Evolutionary conservation across 2,797 vertebrate species (phyloP).

Genomic region (Chiropotes sagulatus): DNA sequence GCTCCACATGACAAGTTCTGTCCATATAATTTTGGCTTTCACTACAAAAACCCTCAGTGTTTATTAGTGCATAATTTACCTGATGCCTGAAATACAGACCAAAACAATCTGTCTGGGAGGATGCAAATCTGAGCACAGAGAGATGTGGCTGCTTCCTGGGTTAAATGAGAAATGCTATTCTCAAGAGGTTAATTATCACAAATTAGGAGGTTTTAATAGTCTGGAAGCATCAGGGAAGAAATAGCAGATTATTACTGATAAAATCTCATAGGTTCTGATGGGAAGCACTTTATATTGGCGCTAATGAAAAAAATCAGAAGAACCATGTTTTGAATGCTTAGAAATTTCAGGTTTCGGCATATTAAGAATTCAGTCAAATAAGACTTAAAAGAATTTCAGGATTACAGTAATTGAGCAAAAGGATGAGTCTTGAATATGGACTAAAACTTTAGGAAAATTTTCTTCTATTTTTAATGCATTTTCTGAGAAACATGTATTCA

Average conservation of each 20-base stretch:
- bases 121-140: background rate
- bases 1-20: background rate
- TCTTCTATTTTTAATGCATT: background rate
- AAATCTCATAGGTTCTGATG: conserved; percentile 60
- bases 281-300: conserved; percentile 59
- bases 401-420: conserved; percentile 49
- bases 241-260: conserved; percentile 71
- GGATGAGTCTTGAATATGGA: conserved; percentile 40
- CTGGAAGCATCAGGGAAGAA: conserved; percentile 63
- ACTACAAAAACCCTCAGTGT: background rate
- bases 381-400: conserved; percentile 64
- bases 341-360: conserved; percentile 71
- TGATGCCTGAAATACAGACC: background rate
- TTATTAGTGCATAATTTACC: conserved; percentile 1
- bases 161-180: conserved; percentile 67
- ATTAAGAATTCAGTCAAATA: conserved; percentile 73
- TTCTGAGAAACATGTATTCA: background rate
- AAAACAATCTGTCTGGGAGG: background rate
- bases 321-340: conserved; percentile 47
- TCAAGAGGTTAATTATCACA: conserved; percentile 77
- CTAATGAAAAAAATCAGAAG: conserved; percentile 73
- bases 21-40: background rate
- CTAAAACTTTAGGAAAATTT: conserved; percentile 46
- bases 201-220: conserved; percentile 67
- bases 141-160: background rate